Conservation (phyloP, 2,888 invertebrate species). For the Eupelmus urozonus region DNA sequence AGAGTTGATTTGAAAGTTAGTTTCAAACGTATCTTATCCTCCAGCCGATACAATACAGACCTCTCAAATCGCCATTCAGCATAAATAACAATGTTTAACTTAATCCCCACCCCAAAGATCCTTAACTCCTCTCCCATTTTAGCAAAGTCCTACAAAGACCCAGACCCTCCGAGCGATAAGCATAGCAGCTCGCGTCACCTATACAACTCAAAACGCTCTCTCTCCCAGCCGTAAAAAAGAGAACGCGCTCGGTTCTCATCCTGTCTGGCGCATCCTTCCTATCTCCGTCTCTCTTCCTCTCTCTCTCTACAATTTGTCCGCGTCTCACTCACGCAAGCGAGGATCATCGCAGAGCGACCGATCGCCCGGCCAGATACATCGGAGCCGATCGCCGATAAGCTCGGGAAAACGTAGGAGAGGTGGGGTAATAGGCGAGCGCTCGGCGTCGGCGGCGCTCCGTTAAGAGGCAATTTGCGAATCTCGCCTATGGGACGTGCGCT, state of each 20-base stretch:
- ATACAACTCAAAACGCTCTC: not conserved
- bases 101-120: no score
- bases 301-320: constrained; percentile 19
- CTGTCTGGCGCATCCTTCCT: not conserved
- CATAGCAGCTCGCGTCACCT: not conserved
- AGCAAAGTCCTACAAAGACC: no score
- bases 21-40: no score
- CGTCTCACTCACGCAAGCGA: not conserved
- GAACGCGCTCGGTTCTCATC: not conserved
- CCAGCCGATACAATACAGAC: no score
- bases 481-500: not conserved
- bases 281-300: no score
- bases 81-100: no score
- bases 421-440: not conserved
- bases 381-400: not conserved
- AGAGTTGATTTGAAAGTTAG: no score
- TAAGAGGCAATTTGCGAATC: no score
- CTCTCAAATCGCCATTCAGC: no score
- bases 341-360: constrained; percentile 8
- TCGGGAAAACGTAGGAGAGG: not conserved
- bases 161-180: no score
- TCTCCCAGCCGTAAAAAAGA: not conserved
- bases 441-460: not conserved
- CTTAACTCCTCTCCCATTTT: no score
- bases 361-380: not conserved